Base-by-base conservation (phyloP, 2,797 vertebrate genomes). In the Distichodus sexfasciatus region DNA sequence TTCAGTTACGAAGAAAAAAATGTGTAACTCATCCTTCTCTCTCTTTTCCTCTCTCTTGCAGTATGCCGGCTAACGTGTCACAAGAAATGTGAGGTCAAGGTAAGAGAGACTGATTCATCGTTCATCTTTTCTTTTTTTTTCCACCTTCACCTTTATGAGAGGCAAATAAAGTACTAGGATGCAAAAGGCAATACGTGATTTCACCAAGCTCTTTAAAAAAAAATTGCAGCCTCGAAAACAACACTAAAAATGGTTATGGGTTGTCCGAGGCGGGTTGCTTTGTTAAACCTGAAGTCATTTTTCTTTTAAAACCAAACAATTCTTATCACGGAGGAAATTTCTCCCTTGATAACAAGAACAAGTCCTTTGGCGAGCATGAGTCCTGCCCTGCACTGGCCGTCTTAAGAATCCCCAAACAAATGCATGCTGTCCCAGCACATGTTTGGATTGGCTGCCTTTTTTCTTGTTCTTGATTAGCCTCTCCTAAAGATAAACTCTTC, bases 71-170 rank as follows among this genome's bases (percentile, higher is more conserved):
- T 94, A 81, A 88, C 91, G 60, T 96, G 95, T 88, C 95, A 96
- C 90, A 93, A 92, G 91, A 95, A 94, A 91, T 96, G 95, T 86
- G 94, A 95, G 87, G 90, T 89, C 74, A 96, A 96, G 95, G 95
- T 96, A 95, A 94, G 94, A 84, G 3, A 66, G 69, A 3, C 12
- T 26, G 26, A 33, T 40, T 71, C 14, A 57, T 61, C 60, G 24
- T 12, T 61, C 33, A 50, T n/a, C 3, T 60, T 43, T 54, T 41
- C 19, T 15, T 66, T 15, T 4, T 17, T 46, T 44, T 12, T 19
- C 17, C 38, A 38, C 50, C 51, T 21, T 35, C 10, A 10, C 3
- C 35, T 3, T 36, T 35, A 26, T 47, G 23, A 36, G 12, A 19
- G 57, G 26, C 11, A 66, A 17, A 17, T 43, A 19, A 44, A 21